Evolutionary conservation across 2,113 vertebrate species (phyloP), one percentile per base, ranked within the genome.

Genomic region (Macquaria australasica): DNA sequence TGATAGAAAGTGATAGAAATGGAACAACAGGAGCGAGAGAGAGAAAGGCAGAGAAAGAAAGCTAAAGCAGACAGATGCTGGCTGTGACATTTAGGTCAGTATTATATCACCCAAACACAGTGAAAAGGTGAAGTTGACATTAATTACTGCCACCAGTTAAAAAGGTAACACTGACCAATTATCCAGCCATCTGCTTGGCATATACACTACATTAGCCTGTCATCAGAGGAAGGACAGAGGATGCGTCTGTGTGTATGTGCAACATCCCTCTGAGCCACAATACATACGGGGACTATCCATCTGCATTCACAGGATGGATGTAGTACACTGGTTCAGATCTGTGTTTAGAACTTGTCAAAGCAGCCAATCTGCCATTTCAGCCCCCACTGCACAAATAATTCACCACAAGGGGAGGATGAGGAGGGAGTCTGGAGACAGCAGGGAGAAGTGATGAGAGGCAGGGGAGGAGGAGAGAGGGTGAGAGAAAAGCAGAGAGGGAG

Each of bases 111-210:
- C 11, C 66, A 84, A 71, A 62, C 70, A 64, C 28, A 2, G 70
- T 8, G 60, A 89, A 79, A 88, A 77, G 84, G 85, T 87, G 77
- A 84, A 70, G 53, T 73, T 87, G 66, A 68, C 73, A 82, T 84
- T 92, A 84, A 91, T 90, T 87, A 86, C 83, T 79, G 86, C 63
- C 75, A 70, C 25, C 50, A 53, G 67, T 85, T 81, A 88, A 89
- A 79, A 82, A 81, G 73, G 74, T 81, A 90, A 77, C 51, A 60
- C 10, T 87, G 77, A 87, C 77, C 87, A 91, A 91, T 91, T 92
- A 93, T 79, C 86, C 86, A 86, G 45, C 89, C 89, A 91, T 88
- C 89, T 89, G 92, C 55, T 77, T 51, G 59, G 68, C 66, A 77
- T 77, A 67, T 28, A 76, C 53, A 37, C 25, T 37, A 25, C 53